phyloP scores from a whole-genome alignment of 2,888 invertebrate genomes.

The Folsomia manolachei region DNA sequence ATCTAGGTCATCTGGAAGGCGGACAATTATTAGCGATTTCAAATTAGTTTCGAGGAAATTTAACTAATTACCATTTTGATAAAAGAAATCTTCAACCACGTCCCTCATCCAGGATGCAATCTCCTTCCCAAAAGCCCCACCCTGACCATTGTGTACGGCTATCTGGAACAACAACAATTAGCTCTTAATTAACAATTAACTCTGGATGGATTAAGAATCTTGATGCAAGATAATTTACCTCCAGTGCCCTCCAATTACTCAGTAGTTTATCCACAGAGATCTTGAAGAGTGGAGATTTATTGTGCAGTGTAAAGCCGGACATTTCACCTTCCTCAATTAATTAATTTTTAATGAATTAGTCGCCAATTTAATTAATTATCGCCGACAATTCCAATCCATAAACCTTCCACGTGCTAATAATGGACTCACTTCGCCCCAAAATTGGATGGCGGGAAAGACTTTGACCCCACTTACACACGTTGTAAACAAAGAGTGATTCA shows the following conservation, averaged over 20 bases:
- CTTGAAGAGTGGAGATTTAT: conserved; percentile 26
- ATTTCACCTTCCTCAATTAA: neutral
- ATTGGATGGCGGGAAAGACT: too few species aligned
- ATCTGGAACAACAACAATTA: conserved; percentile 18
- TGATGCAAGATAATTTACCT: conserved; percentile 28
- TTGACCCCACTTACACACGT: too few species aligned
- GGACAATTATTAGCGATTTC: neutral
- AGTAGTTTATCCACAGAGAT: conserved; percentile 33
- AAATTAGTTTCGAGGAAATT: conserved; percentile 14
- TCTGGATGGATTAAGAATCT: neutral
- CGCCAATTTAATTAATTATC: neutral
- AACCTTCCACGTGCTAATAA: neutral
- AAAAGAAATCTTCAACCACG: conserved; percentile 37
- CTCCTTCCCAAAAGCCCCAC: conserved; percentile 28
- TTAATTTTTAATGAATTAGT: too few species aligned
- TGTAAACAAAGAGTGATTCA: too few species aligned
- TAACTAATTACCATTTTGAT: conserved; percentile 33
- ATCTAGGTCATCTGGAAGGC: conserved; percentile 29
- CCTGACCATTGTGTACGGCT: conserved; percentile 40
- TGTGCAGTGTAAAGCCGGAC: neutral
- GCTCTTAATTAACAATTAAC: neutral
- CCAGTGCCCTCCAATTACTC: conserved; percentile 31
- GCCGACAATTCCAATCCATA: neutral
- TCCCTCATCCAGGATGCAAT: conserved; percentile 36
- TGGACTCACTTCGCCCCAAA: too few species aligned